phyloP scores from a whole-genome alignment of 2,113 vertebrate genomes.

The Hippopotamus amphibius region DNA sequence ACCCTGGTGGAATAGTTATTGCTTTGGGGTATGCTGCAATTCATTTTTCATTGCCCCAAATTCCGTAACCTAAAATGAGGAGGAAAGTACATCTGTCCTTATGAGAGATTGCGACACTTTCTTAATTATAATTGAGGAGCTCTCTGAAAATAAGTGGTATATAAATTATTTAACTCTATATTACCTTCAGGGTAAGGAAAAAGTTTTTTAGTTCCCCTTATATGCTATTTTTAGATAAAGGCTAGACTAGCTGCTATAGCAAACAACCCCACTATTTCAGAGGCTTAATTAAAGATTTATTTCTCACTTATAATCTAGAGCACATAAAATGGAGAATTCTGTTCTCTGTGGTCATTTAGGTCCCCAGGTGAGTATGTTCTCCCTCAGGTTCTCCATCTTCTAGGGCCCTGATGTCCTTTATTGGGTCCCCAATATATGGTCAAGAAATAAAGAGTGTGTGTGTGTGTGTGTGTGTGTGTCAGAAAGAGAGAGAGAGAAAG shows the following conservation, averaged over 20 bases:
- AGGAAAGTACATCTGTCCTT: conserved; percentile 52
- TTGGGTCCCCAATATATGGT: background rate
- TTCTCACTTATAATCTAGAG: background rate
- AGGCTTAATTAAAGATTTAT: conserved; percentile 7
- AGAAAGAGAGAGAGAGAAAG: background rate
- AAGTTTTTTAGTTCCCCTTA: background rate
- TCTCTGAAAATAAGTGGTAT: conserved; percentile 66
- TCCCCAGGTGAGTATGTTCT: background rate
- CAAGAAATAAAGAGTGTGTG: background rate
- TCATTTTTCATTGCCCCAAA: conserved; percentile 64
- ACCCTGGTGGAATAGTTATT: background rate
- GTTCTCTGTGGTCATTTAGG: background rate
- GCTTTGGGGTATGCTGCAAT: conserved; percentile 16
- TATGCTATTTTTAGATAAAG: background rate
- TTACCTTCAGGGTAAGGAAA: conserved; percentile 53
- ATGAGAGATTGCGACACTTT: conserved; percentile 61
- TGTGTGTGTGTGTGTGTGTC: rapidly evolving
- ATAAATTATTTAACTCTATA: conserved; percentile 58
- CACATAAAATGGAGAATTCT: background rate
- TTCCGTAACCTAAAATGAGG: conserved; percentile 60
- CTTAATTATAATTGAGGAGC: conserved; percentile 74
- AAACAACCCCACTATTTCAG: background rate
- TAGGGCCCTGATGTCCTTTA: background rate
- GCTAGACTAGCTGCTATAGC: background rate
- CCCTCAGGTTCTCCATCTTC: background rate